Evolutionary conservation across 2,888 invertebrate genomes (phyloP).

Genomic region (Andrena chrysosceles): DNA sequence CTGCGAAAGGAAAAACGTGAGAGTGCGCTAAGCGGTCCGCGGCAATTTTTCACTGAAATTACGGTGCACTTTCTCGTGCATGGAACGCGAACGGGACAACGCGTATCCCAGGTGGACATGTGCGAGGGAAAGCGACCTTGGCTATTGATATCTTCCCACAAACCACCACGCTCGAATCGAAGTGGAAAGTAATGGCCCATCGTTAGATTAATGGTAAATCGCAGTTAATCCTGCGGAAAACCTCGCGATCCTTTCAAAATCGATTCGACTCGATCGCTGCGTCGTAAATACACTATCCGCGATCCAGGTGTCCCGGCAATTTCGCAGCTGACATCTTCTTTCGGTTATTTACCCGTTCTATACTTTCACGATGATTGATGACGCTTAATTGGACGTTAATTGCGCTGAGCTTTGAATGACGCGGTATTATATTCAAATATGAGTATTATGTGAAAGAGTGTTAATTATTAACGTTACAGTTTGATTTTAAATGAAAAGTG

Average conservation of each 20-base stretch:
- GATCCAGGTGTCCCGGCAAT: too few relatives aligned
- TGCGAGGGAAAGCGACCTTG: conserved; percentile 58
- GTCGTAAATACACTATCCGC: neutral
- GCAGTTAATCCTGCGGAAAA: neutral
- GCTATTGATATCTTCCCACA: conserved; percentile 14
- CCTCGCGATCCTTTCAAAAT: neutral
- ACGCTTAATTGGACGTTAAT: neutral
- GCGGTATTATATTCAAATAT: too few relatives aligned
- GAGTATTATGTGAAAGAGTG: too few relatives aligned
- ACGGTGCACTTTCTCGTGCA: conserved; percentile 28
- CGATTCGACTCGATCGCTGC: neutral
- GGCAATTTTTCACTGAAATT: conserved; percentile 1
- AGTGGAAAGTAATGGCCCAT: conserved; percentile 35
- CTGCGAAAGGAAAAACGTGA: conserved; percentile 48
- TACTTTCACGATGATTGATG: neutral
- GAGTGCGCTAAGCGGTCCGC: neutral
- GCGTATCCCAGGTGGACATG: neutral
- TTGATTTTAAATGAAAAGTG: too few relatives aligned
- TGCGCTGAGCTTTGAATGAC: too few relatives aligned
- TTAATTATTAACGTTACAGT: too few relatives aligned
- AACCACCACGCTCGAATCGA: neutral
- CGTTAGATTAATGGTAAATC: conserved; percentile 2
- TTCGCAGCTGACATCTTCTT: neutral
- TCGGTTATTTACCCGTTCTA: neutral
- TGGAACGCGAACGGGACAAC: conserved; percentile 6